phyloP scores from a whole-genome alignment of 2,888 invertebrate species.

The Bellardia bayeri region DNA sequence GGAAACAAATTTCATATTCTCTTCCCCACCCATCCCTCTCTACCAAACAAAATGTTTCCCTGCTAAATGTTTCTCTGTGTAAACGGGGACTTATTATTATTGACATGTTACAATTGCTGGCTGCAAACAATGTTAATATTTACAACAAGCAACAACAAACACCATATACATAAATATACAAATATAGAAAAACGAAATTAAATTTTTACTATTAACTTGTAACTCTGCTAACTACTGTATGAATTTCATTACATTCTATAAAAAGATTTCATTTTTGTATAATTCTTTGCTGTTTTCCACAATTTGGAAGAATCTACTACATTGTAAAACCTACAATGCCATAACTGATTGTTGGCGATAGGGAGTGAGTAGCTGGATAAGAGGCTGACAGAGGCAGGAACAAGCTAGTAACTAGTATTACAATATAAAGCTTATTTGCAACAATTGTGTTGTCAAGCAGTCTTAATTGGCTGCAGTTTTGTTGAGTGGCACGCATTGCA shows the following conservation, averaged over 20 bases:
- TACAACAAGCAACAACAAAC: conserved; percentile 7
- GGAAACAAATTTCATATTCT: no score
- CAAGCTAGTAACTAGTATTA: conserved; percentile 7
- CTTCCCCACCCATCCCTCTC: no score
- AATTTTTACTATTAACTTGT: conserved; percentile 54
- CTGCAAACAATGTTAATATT: not conserved
- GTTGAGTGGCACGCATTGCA: conserved; percentile 73
- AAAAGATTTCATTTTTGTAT: conserved; percentile 2
- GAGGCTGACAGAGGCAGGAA: no score
- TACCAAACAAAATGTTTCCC: no score
- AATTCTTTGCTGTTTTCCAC: not conserved
- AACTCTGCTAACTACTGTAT: conserved; percentile 51
- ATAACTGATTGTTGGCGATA: not conserved
- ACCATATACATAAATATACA: not conserved
- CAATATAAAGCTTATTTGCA: conserved; percentile 67
- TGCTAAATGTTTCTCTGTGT: no score
- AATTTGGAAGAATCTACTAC: conserved; percentile 48
- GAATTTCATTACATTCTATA: conserved; percentile 42
- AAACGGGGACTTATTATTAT: conserved; percentile 1
- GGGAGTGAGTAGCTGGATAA: no score
- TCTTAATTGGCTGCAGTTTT: conserved; percentile 69
- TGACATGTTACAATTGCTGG: conserved; percentile 36
- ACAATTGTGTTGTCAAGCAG: conserved; percentile 71
- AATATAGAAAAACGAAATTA: not conserved
- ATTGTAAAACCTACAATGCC: conserved; percentile 52